Evolutionary conservation across 2,113 vertebrate genomes (phyloP).

Genomic region (Noctilio leporinus): DNA sequence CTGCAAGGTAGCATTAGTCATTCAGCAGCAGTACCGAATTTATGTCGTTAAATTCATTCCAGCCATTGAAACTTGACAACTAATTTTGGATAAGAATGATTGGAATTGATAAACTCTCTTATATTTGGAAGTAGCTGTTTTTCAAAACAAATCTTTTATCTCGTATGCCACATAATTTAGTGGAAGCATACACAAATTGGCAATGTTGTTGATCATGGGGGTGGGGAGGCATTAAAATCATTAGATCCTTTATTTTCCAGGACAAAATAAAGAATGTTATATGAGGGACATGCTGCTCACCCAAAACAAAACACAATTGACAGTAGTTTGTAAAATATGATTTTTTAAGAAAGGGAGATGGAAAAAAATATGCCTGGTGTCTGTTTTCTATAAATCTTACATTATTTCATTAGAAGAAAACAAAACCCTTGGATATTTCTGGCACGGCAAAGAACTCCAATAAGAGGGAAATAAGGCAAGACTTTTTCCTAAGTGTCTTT

Average conservation of each 20-base stretch:
- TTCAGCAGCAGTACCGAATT: conserved; percentile 73
- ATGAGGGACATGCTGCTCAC: not conserved
- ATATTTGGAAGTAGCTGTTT: conserved; percentile 82
- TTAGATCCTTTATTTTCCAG: conserved; percentile 75
- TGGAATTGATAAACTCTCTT: conserved; percentile 82
- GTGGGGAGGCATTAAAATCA: conserved; percentile 76
- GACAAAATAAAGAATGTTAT: conserved; percentile 25
- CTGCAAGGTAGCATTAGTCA: conserved; percentile 72
- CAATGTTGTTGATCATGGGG: conserved; percentile 76
- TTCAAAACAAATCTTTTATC: conserved; percentile 85
- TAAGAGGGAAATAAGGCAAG: not conserved
- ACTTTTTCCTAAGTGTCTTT: not conserved
- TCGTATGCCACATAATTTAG: conserved; percentile 79
- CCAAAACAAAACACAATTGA: not conserved
- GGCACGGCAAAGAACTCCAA: not conserved
- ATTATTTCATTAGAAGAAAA: conserved; percentile 48
- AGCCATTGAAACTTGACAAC: conserved; percentile 83
- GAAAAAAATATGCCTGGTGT: conserved; percentile 48
- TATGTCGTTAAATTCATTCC: conserved; percentile 79
- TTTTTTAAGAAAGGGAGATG: conserved; percentile 36
- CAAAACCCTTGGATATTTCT: not conserved
- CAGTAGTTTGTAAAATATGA: not conserved
- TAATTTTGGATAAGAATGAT: conserved; percentile 84
- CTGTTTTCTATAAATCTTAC: conserved; percentile 47
- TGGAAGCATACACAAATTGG: conserved; percentile 79